A percentile compares a stretch with the other conserved stretches of the same genome.
phyloP scores from a whole-genome alignment of 2,113 vertebrate genomes.

The Cygnus atratus region DNA sequence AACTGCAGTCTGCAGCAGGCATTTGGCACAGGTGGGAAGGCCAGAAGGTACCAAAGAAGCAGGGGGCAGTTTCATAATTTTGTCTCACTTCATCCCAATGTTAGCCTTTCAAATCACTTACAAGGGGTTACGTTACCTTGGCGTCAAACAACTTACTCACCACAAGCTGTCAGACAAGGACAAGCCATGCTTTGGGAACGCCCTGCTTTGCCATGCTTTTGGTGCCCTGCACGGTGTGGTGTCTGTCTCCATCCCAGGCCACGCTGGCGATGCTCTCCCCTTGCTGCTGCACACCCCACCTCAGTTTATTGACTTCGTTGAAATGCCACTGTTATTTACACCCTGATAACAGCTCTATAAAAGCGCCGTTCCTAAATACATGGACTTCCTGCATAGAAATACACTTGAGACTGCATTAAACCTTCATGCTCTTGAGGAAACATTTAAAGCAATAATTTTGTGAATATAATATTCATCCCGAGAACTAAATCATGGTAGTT shows the following conservation, averaged over 20 bases:
- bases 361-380: not conserved
- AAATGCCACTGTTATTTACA: not conserved
- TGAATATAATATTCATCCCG: not conserved
- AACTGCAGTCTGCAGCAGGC: accelerated
- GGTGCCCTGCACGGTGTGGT: too few species aligned
- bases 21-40: not conserved
- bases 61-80: not conserved
- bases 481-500: not conserved
- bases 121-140: not conserved
- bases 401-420: not conserved
- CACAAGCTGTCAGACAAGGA: not conserved
- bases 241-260: too few species aligned
- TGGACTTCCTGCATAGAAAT: not conserved
- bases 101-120: not conserved
- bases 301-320: not conserved
- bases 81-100: not conserved
- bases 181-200: too few species aligned
- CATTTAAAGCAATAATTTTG: not conserved
- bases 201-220: too few species aligned
- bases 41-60: not conserved
- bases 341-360: not conserved
- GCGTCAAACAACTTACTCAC: not conserved
- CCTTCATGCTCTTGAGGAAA: not conserved
- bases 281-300: not conserved
- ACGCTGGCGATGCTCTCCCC: not conserved